phyloP scores from a whole-genome alignment of 2,888 invertebrate genomes.

The Diarsia mendica region DNA sequence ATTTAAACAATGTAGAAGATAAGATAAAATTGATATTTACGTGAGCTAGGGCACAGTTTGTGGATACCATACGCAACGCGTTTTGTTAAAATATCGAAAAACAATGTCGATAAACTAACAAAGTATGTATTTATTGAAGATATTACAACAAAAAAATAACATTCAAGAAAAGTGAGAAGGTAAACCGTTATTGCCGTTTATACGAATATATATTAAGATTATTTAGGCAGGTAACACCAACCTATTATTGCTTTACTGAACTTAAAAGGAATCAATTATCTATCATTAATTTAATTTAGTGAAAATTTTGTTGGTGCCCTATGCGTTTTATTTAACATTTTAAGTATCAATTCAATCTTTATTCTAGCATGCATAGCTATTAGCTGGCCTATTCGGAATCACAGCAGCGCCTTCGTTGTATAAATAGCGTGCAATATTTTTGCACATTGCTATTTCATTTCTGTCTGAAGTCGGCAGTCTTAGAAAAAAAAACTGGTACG shows the following conservation, averaged over 20 bases:
- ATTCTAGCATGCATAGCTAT: not conserved
- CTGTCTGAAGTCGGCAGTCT: conserved; percentile 27
- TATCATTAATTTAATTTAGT: not conserved
- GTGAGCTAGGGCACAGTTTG: not conserved
- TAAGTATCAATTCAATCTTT: not conserved
- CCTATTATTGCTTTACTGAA: not conserved
- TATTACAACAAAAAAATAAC: not conserved
- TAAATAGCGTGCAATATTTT: not conserved
- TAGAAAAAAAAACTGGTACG: not conserved
- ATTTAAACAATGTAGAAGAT: not conserved
- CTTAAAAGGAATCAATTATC: not conserved
- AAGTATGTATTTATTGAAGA: not conserved
- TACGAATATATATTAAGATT: not conserved
- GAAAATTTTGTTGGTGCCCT: not conserved
- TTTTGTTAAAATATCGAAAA: not conserved
- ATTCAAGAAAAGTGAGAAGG: not conserved
- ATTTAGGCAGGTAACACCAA: not conserved
- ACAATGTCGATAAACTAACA: not conserved
- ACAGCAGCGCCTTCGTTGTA: conserved; percentile 1
- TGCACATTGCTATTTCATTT: conserved; percentile 33
- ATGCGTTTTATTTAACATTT: not conserved
- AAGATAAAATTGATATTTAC: not conserved
- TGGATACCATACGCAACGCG: not conserved
- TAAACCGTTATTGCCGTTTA: not conserved
- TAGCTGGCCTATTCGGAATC: not conserved